Evolutionary conservation across 2,888 invertebrate genomes (phyloP).

Genomic region (Terebella lapidaria): DNA sequence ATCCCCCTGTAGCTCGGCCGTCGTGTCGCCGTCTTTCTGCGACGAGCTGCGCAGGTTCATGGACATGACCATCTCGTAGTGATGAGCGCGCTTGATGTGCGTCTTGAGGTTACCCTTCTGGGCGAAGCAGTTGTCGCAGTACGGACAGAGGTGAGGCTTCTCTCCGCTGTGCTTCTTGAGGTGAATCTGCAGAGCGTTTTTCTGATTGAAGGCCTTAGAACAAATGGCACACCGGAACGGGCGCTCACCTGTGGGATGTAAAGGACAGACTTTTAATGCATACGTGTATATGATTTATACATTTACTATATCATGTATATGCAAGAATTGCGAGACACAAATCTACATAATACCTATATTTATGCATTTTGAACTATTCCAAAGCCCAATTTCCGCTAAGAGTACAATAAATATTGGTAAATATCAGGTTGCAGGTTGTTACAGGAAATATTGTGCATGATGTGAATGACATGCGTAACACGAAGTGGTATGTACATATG

Average conservation of each 20-base stretch:
- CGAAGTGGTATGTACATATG: too few species aligned
- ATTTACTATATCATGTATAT: too few species aligned
- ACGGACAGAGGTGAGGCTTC: slow-evolving; percentile 45
- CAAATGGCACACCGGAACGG: slow-evolving; percentile 47
- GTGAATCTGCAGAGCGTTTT: slow-evolving; percentile 50
- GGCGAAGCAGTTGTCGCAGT: slow-evolving; percentile 46
- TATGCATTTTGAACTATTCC: too few species aligned
- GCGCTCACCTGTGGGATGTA: slow-evolving; percentile 38
- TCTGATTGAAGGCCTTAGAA: slow-evolving; percentile 50
- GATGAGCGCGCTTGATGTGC: slow-evolving; percentile 50
- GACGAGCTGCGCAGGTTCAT: slow-evolving; percentile 11
- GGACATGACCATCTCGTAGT: slow-evolving; percentile 20
- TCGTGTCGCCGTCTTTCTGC: background rate
- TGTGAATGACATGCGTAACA: too few species aligned
- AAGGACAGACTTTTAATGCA: too few species aligned
- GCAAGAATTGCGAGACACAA: too few species aligned
- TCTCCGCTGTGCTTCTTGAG: slow-evolving; percentile 48
- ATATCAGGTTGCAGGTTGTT: too few species aligned
- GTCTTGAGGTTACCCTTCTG: slow-evolving; percentile 52
- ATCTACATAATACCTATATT: too few species aligned
- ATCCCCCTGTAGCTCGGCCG: background rate
- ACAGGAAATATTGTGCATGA: too few species aligned
- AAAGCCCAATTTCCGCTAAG: too few species aligned
- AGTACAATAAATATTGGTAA: too few species aligned
- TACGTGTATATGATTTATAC: too few species aligned